Conservation (phyloP, 2,113 vertebrate species). For the Romanogobio albipinnatus region DNA sequence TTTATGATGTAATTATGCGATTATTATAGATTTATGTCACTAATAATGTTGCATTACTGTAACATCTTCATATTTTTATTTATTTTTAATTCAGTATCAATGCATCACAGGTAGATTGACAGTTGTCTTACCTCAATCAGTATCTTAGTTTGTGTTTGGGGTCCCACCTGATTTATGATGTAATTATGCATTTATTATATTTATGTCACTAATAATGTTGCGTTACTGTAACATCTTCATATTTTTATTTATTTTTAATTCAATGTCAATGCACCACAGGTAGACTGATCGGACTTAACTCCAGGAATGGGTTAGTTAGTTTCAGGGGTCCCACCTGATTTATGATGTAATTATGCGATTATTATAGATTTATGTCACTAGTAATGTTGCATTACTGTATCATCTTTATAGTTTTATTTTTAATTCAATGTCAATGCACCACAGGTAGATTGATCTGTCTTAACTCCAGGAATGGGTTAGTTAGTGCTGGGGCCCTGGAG, state of each 20-base stretch:
- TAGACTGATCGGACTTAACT: background rate
- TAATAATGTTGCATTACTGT: background rate
- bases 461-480: no score
- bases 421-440: background rate
- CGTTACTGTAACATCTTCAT: background rate
- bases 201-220: background rate
- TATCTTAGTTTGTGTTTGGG: no score
- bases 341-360: background rate
- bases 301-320: no score
- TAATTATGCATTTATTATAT: background rate
- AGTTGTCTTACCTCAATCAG: no score
- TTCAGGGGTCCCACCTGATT: no score
- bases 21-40: background rate
- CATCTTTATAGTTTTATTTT: background rate
- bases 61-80: background rate
- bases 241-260: background rate
- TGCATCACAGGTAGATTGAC: background rate
- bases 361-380: background rate
- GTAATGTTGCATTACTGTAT: background rate
- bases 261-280: background rate
- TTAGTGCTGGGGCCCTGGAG: no score
- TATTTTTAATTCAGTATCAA: background rate
- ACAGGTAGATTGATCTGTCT: background rate
- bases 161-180: no score
- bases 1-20: background rate